A percentile compares a stretch with the other conserved stretches of the same genome.
phyloP scores from a whole-genome alignment of 2,888 invertebrate species.

The Agrypnus murinus region DNA sequence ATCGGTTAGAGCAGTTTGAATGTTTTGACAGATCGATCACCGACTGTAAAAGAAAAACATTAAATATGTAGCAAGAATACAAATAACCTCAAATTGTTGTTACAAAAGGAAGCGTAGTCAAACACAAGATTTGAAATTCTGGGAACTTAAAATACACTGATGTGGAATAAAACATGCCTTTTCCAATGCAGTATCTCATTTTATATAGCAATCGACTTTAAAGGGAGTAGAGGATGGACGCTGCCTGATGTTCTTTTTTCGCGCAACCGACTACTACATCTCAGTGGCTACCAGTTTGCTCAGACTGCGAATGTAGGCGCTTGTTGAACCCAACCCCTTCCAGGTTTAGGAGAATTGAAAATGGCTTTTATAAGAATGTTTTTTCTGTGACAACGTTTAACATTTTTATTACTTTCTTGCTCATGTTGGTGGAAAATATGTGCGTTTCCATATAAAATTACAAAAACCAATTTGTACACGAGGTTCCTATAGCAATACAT shows the following conservation, averaged over 20 bases:
- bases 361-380: slow-evolving; percentile 42
- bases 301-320: slow-evolving; percentile 36
- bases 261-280: slow-evolving; percentile 28
- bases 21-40: not conserved
- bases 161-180: slow-evolving; percentile 26
- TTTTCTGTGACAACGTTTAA: slow-evolving; percentile 38
- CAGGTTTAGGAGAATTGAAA: slow-evolving; percentile 47
- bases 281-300: slow-evolving; percentile 37
- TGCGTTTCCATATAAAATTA: slow-evolving; percentile 37
- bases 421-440: slow-evolving; percentile 33
- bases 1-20: no score
- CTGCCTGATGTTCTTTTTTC: slow-evolving; percentile 35
- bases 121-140: slow-evolving; percentile 26
- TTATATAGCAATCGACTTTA: slow-evolving; percentile 33
- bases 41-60: slow-evolving; percentile 6
- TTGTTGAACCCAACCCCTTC: slow-evolving; percentile 46
- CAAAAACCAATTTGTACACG: slow-evolving; percentile 26
- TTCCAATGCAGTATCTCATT: slow-evolving; percentile 32
- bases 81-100: slow-evolving; percentile 22
- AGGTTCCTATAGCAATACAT: slow-evolving; percentile 11
- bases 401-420: slow-evolving; percentile 43
- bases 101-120: slow-evolving; percentile 21
- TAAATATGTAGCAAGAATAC: slow-evolving; percentile 25
- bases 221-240: slow-evolving; percentile 29
- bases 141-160: slow-evolving; percentile 26